Percentiles rank a stretch among this genome's conserved stretches.
Conservation (phyloP, 1,140 invertebrate genomes). For the Maniola jurtina region DNA sequence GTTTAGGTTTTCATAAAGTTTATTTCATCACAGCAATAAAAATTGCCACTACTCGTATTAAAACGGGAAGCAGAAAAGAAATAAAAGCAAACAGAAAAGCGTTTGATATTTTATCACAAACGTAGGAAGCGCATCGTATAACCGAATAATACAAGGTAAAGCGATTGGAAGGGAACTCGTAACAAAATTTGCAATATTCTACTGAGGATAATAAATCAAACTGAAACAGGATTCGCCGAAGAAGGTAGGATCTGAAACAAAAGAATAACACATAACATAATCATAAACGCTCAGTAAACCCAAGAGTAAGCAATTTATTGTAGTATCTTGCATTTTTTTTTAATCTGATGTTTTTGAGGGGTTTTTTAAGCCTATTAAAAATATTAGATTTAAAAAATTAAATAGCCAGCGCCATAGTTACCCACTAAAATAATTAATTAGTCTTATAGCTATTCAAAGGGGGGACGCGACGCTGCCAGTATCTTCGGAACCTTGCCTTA, state of each 20-base stretch:
- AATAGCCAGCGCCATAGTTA: too few relatives aligned
- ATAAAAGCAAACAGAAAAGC: slow-evolving; percentile 7
- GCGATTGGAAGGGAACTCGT: background rate
- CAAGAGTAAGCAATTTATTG: background rate
- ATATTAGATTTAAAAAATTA: too few relatives aligned
- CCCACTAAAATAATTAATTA: too few relatives aligned
- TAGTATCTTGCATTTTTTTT: background rate
- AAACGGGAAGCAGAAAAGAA: background rate
- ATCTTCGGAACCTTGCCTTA: too few relatives aligned
- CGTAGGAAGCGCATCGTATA: slow-evolving; percentile 6
- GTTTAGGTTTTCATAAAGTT: background rate
- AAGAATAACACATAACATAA: background rate
- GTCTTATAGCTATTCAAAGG: too few relatives aligned
- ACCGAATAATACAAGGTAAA: background rate
- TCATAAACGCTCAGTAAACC: background rate
- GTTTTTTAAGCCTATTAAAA: too few relatives aligned
- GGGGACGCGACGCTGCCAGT: too few relatives aligned
- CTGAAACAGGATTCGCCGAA: background rate
- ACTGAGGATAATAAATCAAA: slow-evolving; percentile 14
- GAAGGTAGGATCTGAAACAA: slow-evolving; percentile 1
- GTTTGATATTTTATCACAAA: slow-evolving; percentile 6
- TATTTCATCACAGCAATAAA: background rate
- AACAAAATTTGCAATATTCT: slow-evolving; percentile 7
- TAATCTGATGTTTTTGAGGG: background rate
- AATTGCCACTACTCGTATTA: background rate